Conservation (phyloP, 2,797 vertebrate genomes). For the Paramormyrops hopkinsi region DNA sequence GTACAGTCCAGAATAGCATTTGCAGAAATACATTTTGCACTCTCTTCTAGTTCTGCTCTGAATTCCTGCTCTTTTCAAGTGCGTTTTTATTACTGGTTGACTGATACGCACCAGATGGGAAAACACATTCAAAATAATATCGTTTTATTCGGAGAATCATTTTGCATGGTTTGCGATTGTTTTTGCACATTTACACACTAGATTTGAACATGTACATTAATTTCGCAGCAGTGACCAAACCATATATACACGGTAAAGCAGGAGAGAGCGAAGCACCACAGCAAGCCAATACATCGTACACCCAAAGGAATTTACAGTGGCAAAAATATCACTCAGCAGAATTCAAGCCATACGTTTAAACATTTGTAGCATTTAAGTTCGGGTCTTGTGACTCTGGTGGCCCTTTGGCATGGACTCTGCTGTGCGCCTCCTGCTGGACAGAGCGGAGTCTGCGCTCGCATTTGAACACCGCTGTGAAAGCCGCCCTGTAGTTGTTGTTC, state of each 20-base stretch:
- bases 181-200: not conserved
- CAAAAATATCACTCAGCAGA: not conserved
- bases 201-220: not conserved
- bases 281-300: not conserved
- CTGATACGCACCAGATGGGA: not conserved
- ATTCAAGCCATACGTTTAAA: slow-evolving; percentile 39
- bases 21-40: not conserved
- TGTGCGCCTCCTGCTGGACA: slow-evolving; percentile 59
- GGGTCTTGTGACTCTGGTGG: slow-evolving; percentile 41
- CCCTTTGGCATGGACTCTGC: slow-evolving; percentile 35
- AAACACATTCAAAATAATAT: not conserved
- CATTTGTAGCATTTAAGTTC: slow-evolving; percentile 56
- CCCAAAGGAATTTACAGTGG: not conserved
- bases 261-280: not conserved
- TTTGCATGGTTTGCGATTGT: not conserved
- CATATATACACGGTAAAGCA: not conserved
- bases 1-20: not conserved
- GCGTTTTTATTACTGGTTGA: not conserved
- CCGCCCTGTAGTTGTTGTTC: slow-evolving; percentile 88
- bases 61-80: not conserved
- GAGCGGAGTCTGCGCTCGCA: slow-evolving; percentile 67
- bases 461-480: slow-evolving; percentile 81
- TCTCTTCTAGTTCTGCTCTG: not conserved
- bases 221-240: not conserved
- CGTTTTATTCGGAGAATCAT: not conserved